These are phyloP conservation scores for Epicampocera succincta DNA, from an alignment of 2,888 invertebrate genomes.

Conservation along the genomic window DNA sequence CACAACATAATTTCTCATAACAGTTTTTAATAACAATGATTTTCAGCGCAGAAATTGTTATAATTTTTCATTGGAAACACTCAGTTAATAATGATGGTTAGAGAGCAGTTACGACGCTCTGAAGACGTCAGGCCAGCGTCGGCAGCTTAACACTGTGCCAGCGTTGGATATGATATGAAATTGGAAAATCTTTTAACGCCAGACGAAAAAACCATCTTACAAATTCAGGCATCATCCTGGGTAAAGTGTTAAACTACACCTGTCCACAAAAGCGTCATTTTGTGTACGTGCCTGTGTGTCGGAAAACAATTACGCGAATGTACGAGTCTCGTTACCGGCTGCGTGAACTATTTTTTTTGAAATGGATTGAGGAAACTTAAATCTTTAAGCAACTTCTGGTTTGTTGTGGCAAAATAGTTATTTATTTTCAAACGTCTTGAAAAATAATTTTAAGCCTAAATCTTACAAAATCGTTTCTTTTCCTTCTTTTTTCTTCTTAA, in stretches of 20 bases:
- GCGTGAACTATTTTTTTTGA: constrained; percentile 26
- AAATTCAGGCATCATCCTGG: constrained; percentile 39
- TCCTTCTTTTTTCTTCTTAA: constrained; percentile 30
- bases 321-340: constrained; percentile 36
- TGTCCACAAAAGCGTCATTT: constrained; percentile 39
- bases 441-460: constrained; percentile 22
- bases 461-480: background rate
- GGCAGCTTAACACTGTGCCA: constrained; percentile 24
- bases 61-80: constrained; percentile 64
- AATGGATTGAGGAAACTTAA: constrained; percentile 45
- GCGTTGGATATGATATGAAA: constrained; percentile 10
- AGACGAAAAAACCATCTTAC: background rate
- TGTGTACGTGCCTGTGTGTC: constrained; percentile 27
- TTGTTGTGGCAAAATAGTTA: constrained; percentile 3
- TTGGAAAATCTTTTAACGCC: background rate
- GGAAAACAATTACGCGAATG: constrained; percentile 43
- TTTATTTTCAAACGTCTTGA: constrained; percentile 1
- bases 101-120: background rate
- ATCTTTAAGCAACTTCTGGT: constrained; percentile 56
- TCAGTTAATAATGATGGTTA: constrained; percentile 34
- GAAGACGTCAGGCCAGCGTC: constrained; percentile 2
- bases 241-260: constrained; percentile 48
- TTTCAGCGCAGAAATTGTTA: constrained; percentile 64
- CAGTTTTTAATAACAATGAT: constrained; percentile 62
- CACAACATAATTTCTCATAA: constrained; percentile 58